A percentile compares a stretch with the other conserved stretches of the same genome.
These are phyloP conservation scores for Archivesica marissinica DNA, from an alignment of 1,140 invertebrate species.

Conservation along the genomic window DNA sequence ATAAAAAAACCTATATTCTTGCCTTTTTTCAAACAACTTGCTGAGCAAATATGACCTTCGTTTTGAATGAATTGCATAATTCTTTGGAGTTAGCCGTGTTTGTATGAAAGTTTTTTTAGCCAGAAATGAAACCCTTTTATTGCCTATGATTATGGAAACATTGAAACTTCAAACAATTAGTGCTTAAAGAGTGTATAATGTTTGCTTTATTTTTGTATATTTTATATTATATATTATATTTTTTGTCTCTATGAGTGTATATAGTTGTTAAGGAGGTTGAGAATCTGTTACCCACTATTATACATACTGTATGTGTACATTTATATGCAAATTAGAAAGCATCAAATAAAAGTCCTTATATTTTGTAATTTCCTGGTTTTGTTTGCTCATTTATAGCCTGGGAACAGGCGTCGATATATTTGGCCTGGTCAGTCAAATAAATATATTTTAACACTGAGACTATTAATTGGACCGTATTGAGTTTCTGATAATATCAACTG, in stretches of 20 bases:
- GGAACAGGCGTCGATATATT: no score
- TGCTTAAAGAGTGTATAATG: slow-evolving; percentile 21
- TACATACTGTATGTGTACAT: not conserved
- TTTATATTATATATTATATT: not conserved
- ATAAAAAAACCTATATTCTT: not conserved
- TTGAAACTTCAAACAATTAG: not conserved
- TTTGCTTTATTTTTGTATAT: slow-evolving; percentile 38
- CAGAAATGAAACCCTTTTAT: no score
- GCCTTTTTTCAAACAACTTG: not conserved
- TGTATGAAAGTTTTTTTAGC: not conserved
- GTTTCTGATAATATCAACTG: no score
- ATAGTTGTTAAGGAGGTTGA: slow-evolving; percentile 17
- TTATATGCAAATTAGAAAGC: slow-evolving; percentile 36
- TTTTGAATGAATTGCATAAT: not conserved
- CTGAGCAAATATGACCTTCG: not conserved
- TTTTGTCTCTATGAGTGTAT: slow-evolving; percentile 11
- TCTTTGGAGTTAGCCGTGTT: not conserved
- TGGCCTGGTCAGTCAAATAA: no score
- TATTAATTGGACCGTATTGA: no score
- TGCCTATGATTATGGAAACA: not conserved
- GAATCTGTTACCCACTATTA: slow-evolving; percentile 15
- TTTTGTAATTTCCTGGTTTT: no score
- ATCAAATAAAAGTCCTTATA: slow-evolving; percentile 29
- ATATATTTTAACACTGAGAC: no score
- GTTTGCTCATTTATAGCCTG: no score